These are phyloP conservation scores for Scleropages formosus DNA, from an alignment of 2,797 vertebrate species.

Conservation along the genomic window DNA sequence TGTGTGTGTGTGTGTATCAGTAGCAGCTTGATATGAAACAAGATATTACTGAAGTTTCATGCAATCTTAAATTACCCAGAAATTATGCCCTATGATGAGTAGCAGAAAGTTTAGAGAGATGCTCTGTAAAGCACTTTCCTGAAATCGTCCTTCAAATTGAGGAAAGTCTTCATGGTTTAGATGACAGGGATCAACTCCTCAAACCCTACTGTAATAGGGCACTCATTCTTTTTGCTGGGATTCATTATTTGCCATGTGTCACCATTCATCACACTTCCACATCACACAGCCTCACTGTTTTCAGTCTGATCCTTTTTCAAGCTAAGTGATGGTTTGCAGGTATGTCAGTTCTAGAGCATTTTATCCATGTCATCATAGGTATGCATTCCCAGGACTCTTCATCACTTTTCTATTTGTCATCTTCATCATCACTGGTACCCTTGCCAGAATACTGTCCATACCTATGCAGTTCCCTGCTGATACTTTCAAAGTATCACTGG, in stretches of 20 bases:
- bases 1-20: no score
- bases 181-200: slow-evolving; percentile 45
- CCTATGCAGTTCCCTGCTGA: slow-evolving; percentile 75
- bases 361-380: slow-evolving; percentile 84
- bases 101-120: no score
- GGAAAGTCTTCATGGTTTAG: not conserved
- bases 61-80: no score
- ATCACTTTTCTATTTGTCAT: slow-evolving; percentile 61
- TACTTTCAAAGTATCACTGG: slow-evolving; percentile 90
- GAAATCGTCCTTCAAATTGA: no score
- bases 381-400: slow-evolving; percentile 81
- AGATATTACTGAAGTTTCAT: no score
- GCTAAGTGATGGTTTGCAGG: slow-evolving; percentile 80
- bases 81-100: no score
- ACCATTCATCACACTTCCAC: slow-evolving; percentile 29
- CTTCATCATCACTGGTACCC: slow-evolving; percentile 51
- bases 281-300: slow-evolving; percentile 39
- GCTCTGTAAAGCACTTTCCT: no score
- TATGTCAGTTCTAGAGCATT: slow-evolving; percentile 87
- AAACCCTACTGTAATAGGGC: slow-evolving; percentile 87
- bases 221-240: slow-evolving; percentile 69
- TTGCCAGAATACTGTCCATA: slow-evolving; percentile 39
- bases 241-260: slow-evolving; percentile 19
- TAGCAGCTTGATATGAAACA: no score
- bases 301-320: slow-evolving; percentile 64